These are phyloP conservation scores for Notolabrus celidotus DNA, from an alignment of 2,797 vertebrate species.

Conservation along the genomic window DNA sequence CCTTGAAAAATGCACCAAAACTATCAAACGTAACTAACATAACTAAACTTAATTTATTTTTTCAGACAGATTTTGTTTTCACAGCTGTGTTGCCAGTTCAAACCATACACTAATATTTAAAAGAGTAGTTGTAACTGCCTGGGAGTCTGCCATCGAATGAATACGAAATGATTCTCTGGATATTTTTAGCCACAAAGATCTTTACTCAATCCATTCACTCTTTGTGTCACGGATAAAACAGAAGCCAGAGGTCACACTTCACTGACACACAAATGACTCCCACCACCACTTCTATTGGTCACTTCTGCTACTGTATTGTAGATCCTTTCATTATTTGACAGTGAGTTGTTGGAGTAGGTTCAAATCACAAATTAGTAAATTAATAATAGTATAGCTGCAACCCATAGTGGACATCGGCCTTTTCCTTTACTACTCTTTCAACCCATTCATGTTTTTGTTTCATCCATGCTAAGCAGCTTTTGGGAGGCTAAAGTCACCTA, in stretches of 20 bases:
- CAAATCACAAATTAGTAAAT: conserved; percentile 30
- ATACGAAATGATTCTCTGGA: no score
- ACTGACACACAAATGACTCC: background rate
- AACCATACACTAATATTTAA: no score
- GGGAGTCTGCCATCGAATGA: no score
- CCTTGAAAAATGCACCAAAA: no score
- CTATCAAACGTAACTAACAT: no score
- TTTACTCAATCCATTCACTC: background rate
- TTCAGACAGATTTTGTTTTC: no score
- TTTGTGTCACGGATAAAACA: background rate
- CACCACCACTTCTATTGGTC: no score
- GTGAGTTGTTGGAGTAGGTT: background rate
- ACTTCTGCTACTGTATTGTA: conserved; percentile 10
- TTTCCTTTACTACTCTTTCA: conserved; percentile 47
- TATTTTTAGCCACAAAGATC: no score
- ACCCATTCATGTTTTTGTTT: conserved; percentile 62
- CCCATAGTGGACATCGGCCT: conserved; percentile 21
- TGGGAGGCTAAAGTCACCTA: conserved; percentile 52
- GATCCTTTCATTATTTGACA: conserved; percentile 2
- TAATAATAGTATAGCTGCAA: conserved; percentile 24
- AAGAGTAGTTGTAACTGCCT: no score
- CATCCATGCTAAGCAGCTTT: conserved; percentile 61
- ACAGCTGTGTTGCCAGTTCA: no score
- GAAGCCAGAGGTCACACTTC: background rate
- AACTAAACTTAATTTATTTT: no score